phyloP scores from a whole-genome alignment of 2,797 vertebrate genomes.

The Meda fulgida region DNA sequence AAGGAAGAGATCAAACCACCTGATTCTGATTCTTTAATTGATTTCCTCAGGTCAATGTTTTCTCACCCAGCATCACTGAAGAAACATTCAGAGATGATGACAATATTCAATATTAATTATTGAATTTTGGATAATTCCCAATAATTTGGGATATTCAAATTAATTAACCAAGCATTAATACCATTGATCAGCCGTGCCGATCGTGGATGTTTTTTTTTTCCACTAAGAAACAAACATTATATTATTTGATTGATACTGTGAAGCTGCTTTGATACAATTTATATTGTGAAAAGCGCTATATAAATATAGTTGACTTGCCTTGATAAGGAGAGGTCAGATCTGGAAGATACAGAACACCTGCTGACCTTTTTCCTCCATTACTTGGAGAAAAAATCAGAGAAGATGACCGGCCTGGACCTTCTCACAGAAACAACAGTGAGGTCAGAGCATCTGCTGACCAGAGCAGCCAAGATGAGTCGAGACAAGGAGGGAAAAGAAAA shows the following conservation, averaged over 20 bases:
- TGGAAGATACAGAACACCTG: background rate
- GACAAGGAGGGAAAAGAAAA: background rate
- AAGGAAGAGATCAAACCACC: background rate
- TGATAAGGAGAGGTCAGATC: background rate
- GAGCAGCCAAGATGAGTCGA: background rate
- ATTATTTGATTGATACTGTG: too few species aligned
- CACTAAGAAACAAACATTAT: too few species aligned
- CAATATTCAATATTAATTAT: too few species aligned
- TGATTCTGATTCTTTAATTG: constrained; percentile 1
- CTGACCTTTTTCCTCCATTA: background rate
- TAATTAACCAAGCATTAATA: too few species aligned
- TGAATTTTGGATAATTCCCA: too few species aligned
- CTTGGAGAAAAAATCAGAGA: too few species aligned
- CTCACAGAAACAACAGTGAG: background rate
- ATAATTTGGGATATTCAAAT: too few species aligned
- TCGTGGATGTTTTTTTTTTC: too few species aligned
- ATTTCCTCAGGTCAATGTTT: background rate
- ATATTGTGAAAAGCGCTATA: too few species aligned
- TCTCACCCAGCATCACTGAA: background rate
- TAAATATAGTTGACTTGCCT: too few species aligned
- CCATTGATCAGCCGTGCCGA: too few species aligned
- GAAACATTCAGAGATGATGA: background rate
- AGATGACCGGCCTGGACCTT: background rate
- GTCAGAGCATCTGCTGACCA: background rate
- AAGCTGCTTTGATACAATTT: too few species aligned